Conservation (phyloP, 2,888 invertebrate genomes). For the Zeuzera pyrina region DNA sequence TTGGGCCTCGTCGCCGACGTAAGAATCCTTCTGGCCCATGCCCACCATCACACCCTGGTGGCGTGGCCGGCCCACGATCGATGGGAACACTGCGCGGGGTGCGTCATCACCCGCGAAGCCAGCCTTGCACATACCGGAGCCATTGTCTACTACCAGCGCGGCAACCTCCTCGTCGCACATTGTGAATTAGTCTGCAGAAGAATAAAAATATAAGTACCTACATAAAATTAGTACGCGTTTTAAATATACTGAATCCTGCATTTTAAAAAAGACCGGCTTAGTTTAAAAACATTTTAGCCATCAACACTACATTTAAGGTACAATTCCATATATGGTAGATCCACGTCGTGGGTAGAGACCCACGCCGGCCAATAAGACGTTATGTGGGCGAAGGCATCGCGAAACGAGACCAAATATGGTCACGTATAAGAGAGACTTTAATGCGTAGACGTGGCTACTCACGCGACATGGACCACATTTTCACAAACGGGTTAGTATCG, state of each 20-base stretch:
- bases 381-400: constrained; percentile 51
- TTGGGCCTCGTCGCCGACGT: constrained; percentile 97
- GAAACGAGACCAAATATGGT: constrained; percentile 58
- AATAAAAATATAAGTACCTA: constrained; percentile 18
- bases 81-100: constrained; percentile 95
- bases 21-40: constrained; percentile 98
- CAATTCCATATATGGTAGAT: constrained; percentile 24
- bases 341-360: constrained; percentile 40
- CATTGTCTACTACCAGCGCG: constrained; percentile 96
- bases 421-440: constrained; percentile 31
- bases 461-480: constrained; percentile 37
- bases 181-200: constrained; percentile 56
- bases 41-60: constrained; percentile 97
- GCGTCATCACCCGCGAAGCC: constrained; percentile 97
- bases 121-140: constrained; percentile 98
- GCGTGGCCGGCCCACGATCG: constrained; percentile 94
- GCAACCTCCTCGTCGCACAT: constrained; percentile 81
- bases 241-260: too few species aligned
- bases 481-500: constrained; percentile 29
- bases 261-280: too few species aligned
- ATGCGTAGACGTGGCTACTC: constrained; percentile 51
- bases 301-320: constrained; percentile 5
- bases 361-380: constrained; percentile 32
- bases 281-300: constrained; percentile 3
- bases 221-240: constrained; percentile 3